Base-by-base conservation (phyloP, 2,113 vertebrate species). In the Melanostigma gelatinosum region DNA sequence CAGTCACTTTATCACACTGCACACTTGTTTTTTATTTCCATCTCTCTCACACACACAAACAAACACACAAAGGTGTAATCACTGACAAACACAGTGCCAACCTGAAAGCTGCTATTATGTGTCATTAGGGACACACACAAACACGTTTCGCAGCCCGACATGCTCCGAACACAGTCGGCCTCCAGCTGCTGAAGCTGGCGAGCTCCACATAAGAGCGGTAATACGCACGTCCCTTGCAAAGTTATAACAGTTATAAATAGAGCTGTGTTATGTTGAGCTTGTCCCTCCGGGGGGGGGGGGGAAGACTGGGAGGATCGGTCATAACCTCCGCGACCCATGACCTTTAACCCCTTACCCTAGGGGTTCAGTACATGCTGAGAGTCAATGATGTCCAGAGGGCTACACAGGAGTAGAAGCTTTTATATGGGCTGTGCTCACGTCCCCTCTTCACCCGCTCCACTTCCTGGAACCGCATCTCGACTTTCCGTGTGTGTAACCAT, bases 101-200 rank as follows among this genome's bases (percentile, higher is more conserved):
- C 90, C 89, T 90, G 80, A 89, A 89, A 92, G 91, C 92, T 91
- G 80, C 89, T 88, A 90, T 92, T 91, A 93, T 90, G 86, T 76
- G 69, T 90, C 88, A 88, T 89, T 89, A 85, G 79, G 73, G 68
- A 84, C 90, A 69, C 84, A 75, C 88, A 68, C 62, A 71, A 72
- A 75, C 65, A 75, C 65, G 75, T 50, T 82, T 79, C 3, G 22
- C 77, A 82, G 75, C 54, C 12, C 9, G 38, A 84, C 85, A 38
- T 79, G 80, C 79, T 48, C 55, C 34, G 85, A 82, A 82, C 79
- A 71, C 67, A 38, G 40, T 54, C 57, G 36, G 76, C 52, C 46
- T 75, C 38, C 15, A 29, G 61, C 72, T 60, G 38, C 62, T 16
- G 12, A 12, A 29, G 63, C 55, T 52, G 48, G 52, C 36, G 20